These are phyloP conservation scores for Ornithorhynchus anatinus DNA, from an alignment of 2,113 vertebrate genomes.

Conservation along the genomic window DNA sequence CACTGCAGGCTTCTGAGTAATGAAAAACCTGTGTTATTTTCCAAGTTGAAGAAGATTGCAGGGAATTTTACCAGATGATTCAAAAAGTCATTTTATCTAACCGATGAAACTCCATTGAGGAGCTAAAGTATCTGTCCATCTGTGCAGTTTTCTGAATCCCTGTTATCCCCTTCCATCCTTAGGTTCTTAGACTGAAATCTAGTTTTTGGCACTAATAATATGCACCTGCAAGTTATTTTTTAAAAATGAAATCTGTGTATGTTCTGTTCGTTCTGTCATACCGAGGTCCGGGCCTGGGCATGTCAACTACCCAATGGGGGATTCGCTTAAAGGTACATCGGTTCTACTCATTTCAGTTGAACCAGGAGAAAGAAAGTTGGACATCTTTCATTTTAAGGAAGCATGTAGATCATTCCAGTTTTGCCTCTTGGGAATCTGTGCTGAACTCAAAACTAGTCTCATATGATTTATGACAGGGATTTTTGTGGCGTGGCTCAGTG, in stretches of 20 bases:
- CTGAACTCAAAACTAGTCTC: too few relatives aligned
- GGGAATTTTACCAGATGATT: not conserved
- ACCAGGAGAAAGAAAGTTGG: not conserved
- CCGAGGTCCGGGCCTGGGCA: not conserved
- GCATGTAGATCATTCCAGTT: too few relatives aligned
- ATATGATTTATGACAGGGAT: too few relatives aligned
- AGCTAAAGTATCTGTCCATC: not conserved
- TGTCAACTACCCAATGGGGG: not conserved
- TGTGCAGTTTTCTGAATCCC: not conserved
- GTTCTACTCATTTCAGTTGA: not conserved
- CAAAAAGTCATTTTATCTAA: not conserved
- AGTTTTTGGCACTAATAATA: not conserved
- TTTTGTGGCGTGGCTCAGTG: too few relatives aligned
- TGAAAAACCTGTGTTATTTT: not conserved
- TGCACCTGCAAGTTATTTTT: not conserved
- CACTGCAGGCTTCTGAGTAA: not conserved
- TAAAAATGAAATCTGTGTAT: not conserved
- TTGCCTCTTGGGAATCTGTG: too few relatives aligned
- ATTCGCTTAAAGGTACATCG: not conserved
- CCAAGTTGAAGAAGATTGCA: not conserved
- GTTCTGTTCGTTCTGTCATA: not conserved
- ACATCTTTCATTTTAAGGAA: too few relatives aligned
- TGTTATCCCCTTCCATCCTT: not conserved
- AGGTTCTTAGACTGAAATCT: not conserved
- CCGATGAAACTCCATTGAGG: not conserved